Evolutionary conservation across 1,140 invertebrate genomes (phyloP).

Genomic region (Polypedilum vanderplanki): DNA sequence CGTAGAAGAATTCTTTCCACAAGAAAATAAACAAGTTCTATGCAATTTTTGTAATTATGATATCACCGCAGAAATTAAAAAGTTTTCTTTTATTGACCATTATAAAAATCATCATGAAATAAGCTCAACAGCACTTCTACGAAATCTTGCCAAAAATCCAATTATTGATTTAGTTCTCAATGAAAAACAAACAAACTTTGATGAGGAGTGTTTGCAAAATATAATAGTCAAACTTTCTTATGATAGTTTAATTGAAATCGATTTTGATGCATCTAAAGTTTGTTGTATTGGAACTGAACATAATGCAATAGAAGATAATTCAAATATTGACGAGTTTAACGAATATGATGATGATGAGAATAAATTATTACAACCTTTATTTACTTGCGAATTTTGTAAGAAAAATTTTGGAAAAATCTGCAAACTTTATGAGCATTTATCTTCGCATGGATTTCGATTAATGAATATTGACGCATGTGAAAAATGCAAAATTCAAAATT

Average conservation of each 20-base stretch:
- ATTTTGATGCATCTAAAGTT: slow-evolving; percentile 15
- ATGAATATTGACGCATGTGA: not conserved
- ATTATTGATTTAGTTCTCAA: not conserved
- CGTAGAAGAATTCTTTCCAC: not conserved
- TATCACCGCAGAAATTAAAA: not conserved
- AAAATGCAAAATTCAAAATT: slow-evolving; percentile 3
- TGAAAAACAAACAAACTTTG: not conserved
- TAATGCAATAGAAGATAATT: not conserved
- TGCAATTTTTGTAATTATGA: slow-evolving; percentile 20
- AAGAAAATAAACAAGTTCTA: not conserved
- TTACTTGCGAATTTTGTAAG: not conserved
- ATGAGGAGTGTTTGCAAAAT: slow-evolving; percentile 16
- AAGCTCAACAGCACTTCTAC: not conserved
- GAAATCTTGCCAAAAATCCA: not conserved
- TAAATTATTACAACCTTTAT: not conserved
- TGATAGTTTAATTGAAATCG: not conserved
- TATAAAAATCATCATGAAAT: slow-evolving; percentile 16
- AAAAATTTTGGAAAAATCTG: not conserved
- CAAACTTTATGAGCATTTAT: not conserved
- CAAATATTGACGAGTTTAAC: not conserved
- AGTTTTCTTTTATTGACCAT: slow-evolving; percentile 13
- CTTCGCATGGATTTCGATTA: not conserved
- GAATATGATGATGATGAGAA: not conserved
- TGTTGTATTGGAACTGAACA: not conserved
- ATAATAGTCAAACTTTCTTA: not conserved